These are phyloP conservation scores for Sebastes umbrosus DNA, from an alignment of 2,797 vertebrate genomes.

Conservation along the genomic window DNA sequence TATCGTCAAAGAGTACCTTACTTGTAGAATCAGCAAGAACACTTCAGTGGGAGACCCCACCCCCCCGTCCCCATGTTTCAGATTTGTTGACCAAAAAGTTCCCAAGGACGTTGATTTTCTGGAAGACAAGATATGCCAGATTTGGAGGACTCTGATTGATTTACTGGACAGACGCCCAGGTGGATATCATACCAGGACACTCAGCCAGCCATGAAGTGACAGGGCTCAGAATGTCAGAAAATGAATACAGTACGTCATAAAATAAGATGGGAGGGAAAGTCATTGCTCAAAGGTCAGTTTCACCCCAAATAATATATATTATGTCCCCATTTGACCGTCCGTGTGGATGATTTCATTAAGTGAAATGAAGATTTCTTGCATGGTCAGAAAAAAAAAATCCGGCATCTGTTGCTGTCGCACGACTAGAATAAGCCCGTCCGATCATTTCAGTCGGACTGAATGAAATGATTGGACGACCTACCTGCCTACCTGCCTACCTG, in stretches of 20 bases:
- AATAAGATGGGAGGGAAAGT: slow-evolving; percentile 11
- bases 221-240: slow-evolving; percentile 19
- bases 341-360: not conserved
- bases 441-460: too few relatives aligned
- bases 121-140: slow-evolving; percentile 56
- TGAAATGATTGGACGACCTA: too few relatives aligned
- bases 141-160: slow-evolving; percentile 60
- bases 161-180: slow-evolving; percentile 54
- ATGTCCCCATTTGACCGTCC: not conserved
- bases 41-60: not conserved
- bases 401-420: not conserved
- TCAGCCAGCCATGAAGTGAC: slow-evolving; percentile 37
- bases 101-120: slow-evolving; percentile 46
- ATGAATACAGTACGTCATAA: slow-evolving; percentile 11
- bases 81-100: slow-evolving; percentile 13
- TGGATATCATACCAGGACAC: slow-evolving; percentile 48
- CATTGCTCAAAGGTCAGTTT: slow-evolving; percentile 22
- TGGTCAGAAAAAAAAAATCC: not conserved
- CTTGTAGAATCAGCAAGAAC: slow-evolving; percentile 4
- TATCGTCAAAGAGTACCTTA: not conserved
- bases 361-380: not conserved
- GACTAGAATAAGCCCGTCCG: too few relatives aligned
- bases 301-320: not conserved
- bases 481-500: too few relatives aligned
- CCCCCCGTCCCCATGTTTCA: slow-evolving; percentile 14